Evolutionary conservation across 2,888 invertebrate species (phyloP), one percentile per base, ranked within the genome.

Genomic region (Parochlus steinenii): DNA sequence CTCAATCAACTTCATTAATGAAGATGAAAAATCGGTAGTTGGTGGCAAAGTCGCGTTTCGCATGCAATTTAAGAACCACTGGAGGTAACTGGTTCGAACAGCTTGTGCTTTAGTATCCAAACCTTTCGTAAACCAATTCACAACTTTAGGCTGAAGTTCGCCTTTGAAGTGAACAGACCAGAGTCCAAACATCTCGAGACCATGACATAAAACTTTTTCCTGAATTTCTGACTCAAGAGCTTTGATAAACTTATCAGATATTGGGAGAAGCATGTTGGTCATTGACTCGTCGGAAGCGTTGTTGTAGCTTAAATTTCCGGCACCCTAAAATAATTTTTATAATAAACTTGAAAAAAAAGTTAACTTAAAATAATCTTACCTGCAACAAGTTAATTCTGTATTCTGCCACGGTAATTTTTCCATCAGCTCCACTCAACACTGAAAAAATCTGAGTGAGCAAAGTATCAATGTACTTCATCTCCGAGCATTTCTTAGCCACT

Each of bases 221-320:
- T 93, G 90, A 20, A 85, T 83, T 67, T 95, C 93, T 31, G 69
- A 67, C 49, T 85, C 83, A 26, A 93, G 62, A 26, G 83, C 73
- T 53, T 80, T 79, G 17, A 78, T 62, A 52, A 83, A 76, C 47
- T 76, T 68, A 24, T 71, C 64, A 2, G 69, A 62, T 3, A 74
- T 76, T 29, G 63, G 64, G 41, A 67, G 63, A 38, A 80, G 67
- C 35, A 75, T 54, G 33, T 58, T 53, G 26, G 71, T 67, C 3
- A 71, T 61, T 33, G 66, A 63, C 15, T 61, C 62, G 3, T 67
- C 67, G 4, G 65, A 53, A 6, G 81, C 74, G 4, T 68, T 67
- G 49, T 86, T 77, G 40, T 63, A 66, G 48, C 76, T 76, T 34
- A 83, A 62, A 53, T 72, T 73, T 10, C 82, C 83, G 33, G 80